Evolutionary conservation across 2,888 invertebrate genomes (phyloP), one percentile per base, ranked within the genome.

Genomic region (Eupithecia abbreviata): DNA sequence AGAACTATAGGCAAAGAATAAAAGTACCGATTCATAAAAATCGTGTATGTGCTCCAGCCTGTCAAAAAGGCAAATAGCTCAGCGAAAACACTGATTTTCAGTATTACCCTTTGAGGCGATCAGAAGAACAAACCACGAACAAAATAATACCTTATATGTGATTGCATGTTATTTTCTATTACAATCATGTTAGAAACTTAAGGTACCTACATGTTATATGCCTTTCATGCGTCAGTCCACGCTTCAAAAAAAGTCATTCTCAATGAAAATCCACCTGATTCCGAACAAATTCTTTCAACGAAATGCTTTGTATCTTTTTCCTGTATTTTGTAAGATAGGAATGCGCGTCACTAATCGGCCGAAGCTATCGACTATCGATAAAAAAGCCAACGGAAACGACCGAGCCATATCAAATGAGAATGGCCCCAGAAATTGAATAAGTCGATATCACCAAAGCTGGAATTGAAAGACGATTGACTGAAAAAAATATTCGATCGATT

Each of bases 371-470:
- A 89, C 79, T 85, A 86, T 87, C 85, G 87, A 85, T 86, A 87
- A 84, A 85, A 89, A 89, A 91, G 89, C 15, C 85, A 84, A 91
- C 92, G 93, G 93, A 93, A 94, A 94, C 89, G 93, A 89, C 90
- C 88, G 83, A 84, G 90, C 90, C 91, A 88, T 90, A 90, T 90
- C 90, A 89, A 91, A 92, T 92, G 90, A 90, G 90, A 91, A 91
- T 89, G 85, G 89, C 88, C 89, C 85, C 87, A 86, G 90, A 93
- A 94, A 94, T 95, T 93, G 93, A 94, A 94, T 94, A 94, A 93
- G 86, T 90, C 92, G 93, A 92, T 92, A 93, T 91, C 92, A 93
- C 92, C 91, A 91, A 91, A 90, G 89, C 85, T 87, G 85, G 92
- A 93, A 93, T 93, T 94, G 93, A 94, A 94, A 90, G 91, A 91